A percentile compares a stretch with the other conserved stretches of the same genome.
phyloP scores from a whole-genome alignment of 1,140 invertebrate genomes.

The Holotrichia oblita region DNA sequence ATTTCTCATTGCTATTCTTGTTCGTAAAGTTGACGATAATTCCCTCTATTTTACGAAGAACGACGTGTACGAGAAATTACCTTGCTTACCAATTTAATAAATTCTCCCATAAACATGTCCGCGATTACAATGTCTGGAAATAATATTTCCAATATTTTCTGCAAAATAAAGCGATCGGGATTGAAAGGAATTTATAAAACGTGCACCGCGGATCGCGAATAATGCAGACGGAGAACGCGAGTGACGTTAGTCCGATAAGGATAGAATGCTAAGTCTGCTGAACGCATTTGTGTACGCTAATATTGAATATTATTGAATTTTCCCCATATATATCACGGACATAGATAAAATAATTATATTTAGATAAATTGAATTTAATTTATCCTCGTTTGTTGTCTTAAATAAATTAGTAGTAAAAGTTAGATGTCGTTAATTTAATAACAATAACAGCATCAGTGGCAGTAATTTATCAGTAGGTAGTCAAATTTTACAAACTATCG shows the following conservation, averaged over 20 bases:
- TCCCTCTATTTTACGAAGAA: not conserved
- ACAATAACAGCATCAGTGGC: too few relatives aligned
- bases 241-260: not conserved
- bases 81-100: conserved; percentile 30
- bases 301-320: not conserved
- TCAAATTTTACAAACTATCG: too few relatives aligned
- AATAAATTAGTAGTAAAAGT: too few relatives aligned
- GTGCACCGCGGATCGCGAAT: not conserved
- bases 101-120: conserved; percentile 30
- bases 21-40: not conserved
- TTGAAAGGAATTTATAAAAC: conserved; percentile 24
- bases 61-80: conserved; percentile 28
- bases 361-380: too few relatives aligned
- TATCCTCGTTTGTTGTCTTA: too few relatives aligned
- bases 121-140: conserved; percentile 15
- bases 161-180: conserved; percentile 10
- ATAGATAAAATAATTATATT: too few relatives aligned
- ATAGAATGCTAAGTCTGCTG: not conserved
- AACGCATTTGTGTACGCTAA: not conserved
- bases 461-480: too few relatives aligned
- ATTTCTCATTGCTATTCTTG: not conserved
- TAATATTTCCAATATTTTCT: conserved; percentile 31
- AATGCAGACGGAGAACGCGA: not conserved
- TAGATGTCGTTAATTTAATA: too few relatives aligned
- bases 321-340: too few relatives aligned